Conservation (phyloP, 2,888 invertebrate species). For the Volucella zonaria region DNA sequence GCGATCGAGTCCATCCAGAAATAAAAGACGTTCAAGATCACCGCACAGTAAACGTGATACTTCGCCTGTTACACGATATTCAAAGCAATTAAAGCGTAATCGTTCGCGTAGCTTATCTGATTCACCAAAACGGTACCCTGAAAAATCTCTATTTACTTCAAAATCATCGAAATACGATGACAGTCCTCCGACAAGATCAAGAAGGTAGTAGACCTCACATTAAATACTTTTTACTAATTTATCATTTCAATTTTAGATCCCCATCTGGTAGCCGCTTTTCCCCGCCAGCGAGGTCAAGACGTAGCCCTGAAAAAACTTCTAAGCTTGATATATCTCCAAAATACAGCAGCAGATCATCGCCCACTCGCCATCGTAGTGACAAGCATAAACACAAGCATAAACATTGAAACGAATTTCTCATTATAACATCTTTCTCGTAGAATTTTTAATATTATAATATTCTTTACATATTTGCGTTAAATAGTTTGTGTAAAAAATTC, state of each 20-base stretch:
- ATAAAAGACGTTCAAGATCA: conserved; percentile 82
- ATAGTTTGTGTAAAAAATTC: too few species aligned
- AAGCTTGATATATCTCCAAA: conserved; percentile 80
- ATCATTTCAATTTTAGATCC: conserved; percentile 47
- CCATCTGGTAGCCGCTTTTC: conserved; percentile 54
- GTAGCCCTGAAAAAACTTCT: conserved; percentile 73
- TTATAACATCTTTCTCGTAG: background rate
- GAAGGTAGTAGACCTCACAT: conserved; percentile 68
- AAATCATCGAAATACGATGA: conserved; percentile 78
- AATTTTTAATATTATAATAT: too few species aligned
- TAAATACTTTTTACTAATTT: background rate
- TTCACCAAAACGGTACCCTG: conserved; percentile 79
- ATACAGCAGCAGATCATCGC: conserved; percentile 78
- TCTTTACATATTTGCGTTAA: too few species aligned
- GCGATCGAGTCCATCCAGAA: conserved; percentile 80
- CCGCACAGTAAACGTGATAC: conserved; percentile 81
- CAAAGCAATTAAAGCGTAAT: conserved; percentile 77
- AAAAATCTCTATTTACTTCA: conserved; percentile 75
- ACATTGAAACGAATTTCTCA: conserved; percentile 76
- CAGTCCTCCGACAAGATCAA: conserved; percentile 75
- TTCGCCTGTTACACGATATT: conserved; percentile 79
- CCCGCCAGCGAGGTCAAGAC: conserved; percentile 70
- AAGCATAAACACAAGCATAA: conserved; percentile 84
- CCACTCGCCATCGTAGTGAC: conserved; percentile 79
- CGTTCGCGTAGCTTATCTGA: conserved; percentile 78